Evolutionary conservation across 2,888 invertebrate genomes (phyloP).

Genomic region (Tenthredo mesomela): DNA sequence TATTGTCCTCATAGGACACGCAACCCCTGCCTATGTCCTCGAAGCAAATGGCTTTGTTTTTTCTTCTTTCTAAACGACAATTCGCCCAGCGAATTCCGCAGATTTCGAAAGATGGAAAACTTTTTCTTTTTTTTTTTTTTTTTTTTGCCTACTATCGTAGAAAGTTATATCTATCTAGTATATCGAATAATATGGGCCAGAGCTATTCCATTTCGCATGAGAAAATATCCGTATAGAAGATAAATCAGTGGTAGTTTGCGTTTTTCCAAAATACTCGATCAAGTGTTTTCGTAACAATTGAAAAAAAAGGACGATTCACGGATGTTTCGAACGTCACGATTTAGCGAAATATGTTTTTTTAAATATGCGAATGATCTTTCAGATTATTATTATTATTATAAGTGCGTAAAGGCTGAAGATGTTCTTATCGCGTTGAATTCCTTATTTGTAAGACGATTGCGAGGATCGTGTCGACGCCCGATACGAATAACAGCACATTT

Average conservation of each 20-base stretch:
- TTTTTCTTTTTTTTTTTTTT: background rate
- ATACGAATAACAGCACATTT: too few relatives aligned
- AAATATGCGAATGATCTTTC: too few relatives aligned
- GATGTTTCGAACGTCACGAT: background rate
- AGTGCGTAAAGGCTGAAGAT: background rate
- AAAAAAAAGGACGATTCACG: background rate
- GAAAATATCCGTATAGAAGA: background rate
- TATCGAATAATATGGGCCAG: background rate
- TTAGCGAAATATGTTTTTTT: too few relatives aligned
- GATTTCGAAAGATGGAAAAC: background rate
- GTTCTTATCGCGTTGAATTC: too few relatives aligned
- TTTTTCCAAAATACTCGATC: background rate
- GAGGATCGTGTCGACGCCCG: too few relatives aligned
- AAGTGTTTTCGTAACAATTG: background rate
- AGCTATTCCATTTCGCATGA: background rate
- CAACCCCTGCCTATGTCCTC: background rate
- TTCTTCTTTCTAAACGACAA: background rate
- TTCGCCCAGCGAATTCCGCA: background rate
- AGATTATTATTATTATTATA: background rate
- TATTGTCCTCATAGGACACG: background rate
- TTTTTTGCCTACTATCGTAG: background rate
- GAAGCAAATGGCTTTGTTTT: conserved; percentile 19
- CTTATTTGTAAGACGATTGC: background rate
- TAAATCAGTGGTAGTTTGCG: background rate
- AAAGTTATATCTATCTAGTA: background rate